A percentile compares a stretch with the other conserved stretches of the same genome.
Evolutionary conservation across 1,140 invertebrate genomes (phyloP).

Genomic region (Rhagoletis zephyria): DNA sequence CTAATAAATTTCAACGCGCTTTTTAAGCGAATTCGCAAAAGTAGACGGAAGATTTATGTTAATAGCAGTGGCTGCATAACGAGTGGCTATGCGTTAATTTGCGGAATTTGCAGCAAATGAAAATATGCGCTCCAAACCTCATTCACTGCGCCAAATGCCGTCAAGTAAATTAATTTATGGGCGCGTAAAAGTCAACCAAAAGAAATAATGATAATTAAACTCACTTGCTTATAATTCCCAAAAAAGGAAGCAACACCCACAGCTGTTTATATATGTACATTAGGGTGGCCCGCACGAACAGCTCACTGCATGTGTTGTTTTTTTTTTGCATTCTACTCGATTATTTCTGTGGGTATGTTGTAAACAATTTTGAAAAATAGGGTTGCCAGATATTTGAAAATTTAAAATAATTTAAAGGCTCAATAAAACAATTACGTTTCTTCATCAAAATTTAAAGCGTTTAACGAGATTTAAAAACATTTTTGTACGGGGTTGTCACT

Average conservation of each 20-base stretch:
- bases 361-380: no score
- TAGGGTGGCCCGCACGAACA: no score
- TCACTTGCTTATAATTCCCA: neutral
- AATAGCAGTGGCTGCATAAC: neutral
- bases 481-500: no score
- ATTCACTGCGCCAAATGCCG: neutral
- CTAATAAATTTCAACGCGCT: neutral
- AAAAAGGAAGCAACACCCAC: neutral
- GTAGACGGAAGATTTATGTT: constrained; percentile 24
- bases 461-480: no score
- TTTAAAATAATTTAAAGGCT: no score
- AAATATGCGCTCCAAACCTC: neutral
- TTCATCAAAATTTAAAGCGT: no score
- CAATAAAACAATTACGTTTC: no score
- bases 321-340: no score
- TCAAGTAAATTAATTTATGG: constrained; percentile 48
- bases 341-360: no score
- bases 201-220: constrained; percentile 41
- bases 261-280: neutral
- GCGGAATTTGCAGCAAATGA: constrained; percentile 1
- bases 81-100: constrained; percentile 21
- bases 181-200: constrained; percentile 17
- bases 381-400: no score
- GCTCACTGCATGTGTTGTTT: no score
- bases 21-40: neutral